These are phyloP conservation scores for Vulpes vulpes DNA, from an alignment of 2,113 vertebrate genomes.

Conservation along the genomic window DNA sequence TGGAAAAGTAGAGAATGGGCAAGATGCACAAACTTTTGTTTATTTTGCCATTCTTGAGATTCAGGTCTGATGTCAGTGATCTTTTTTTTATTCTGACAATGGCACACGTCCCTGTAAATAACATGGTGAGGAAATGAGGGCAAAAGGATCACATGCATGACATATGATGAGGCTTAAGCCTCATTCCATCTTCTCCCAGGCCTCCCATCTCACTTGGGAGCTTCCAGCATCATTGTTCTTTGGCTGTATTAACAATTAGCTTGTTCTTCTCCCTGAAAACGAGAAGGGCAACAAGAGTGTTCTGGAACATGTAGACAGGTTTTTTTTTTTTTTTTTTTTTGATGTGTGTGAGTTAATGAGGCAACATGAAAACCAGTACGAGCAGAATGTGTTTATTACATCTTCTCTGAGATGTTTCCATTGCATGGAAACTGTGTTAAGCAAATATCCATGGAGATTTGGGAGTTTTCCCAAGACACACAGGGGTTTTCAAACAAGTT, in stretches of 20 bases:
- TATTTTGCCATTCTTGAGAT: background rate
- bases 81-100: background rate
- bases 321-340: background rate
- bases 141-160: background rate
- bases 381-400: background rate
- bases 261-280: background rate
- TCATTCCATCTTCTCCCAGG: background rate
- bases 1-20: background rate
- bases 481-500: background rate
- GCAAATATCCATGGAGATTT: background rate
- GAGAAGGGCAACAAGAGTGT: background rate
- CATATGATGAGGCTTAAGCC: background rate
- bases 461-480: background rate
- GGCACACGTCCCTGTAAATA: background rate
- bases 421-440: background rate
- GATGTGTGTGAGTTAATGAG: background rate
- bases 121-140: background rate
- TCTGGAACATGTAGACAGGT: background rate
- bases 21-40: background rate
- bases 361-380: background rate
- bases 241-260: background rate
- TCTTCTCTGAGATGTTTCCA: background rate
- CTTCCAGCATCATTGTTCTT: background rate
- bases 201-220: background rate
- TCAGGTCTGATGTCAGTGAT: background rate